Base-by-base conservation (phyloP, 2,797 vertebrate species). In the Arrhamphus sclerolepis region DNA sequence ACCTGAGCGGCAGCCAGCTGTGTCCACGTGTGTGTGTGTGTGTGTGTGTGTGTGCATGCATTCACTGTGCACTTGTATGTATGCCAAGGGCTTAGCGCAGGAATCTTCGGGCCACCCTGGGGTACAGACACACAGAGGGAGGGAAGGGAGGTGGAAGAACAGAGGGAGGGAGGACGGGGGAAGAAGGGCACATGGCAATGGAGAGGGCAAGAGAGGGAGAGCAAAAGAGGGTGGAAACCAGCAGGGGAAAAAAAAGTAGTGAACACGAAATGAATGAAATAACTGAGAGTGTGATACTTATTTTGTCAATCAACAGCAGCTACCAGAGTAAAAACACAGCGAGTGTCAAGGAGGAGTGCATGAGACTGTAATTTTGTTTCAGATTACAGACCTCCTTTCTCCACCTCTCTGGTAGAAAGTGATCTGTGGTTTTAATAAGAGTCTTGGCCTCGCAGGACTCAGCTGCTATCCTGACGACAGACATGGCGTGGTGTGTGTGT, bases 371-470 rank as follows among this genome's bases (percentile, higher is more conserved):
- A 80, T 85, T 86, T 75, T 79, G 82, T 73, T 86, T 90, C 80
- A 81, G 63, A 84, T 89, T 84, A 72, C 78, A 80, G 68, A 90
- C 89, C 90, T 87, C 89, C 77, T 56, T 20, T 76, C 89, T 90
- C 87, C 89, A 75, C 55, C 24, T 74, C 59, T 62, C 74, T 90
- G 91, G 56, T 77, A 92, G 93, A 96, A 96, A 96, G 94, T 97
- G 97, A 98, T 98, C 95, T 96, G 97, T 96, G 95, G 93, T 94
- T 97, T 97, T 97, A 98, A 98, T 97, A 97, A 97, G 95, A 94
- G 94, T 92, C 91, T 89, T 54, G 92, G 94, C 94, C 96, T 95
- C 94, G 62, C 84, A 96, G 94, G 96, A 97, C 94, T 96, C 96
- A 96, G 95, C 95, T 97, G 95, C 94, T 92, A 93, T 94, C 92